phyloP scores from a whole-genome alignment of 2,113 vertebrate genomes.

The Trematomus loennbergii region DNA sequence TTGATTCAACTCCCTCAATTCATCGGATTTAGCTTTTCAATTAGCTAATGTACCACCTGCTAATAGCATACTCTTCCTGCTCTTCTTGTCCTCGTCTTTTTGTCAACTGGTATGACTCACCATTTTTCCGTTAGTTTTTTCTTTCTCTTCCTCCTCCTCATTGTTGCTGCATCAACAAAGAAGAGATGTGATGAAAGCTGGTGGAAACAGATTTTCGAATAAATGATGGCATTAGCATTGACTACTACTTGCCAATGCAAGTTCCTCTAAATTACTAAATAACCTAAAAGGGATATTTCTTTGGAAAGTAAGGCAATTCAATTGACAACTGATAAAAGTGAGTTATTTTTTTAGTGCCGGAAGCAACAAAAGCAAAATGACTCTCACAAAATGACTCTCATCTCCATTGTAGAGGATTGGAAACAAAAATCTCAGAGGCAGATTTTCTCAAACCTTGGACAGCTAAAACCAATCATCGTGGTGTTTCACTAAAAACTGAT shows the following conservation, averaged over 20 bases:
- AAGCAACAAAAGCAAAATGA: not conserved
- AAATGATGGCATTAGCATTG: constrained; percentile 7
- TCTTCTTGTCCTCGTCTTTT: not conserved
- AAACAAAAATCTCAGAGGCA: too few species aligned
- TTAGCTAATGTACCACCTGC: constrained; percentile 62
- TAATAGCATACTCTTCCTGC: constrained; percentile 16
- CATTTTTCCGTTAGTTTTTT: constrained; percentile 12
- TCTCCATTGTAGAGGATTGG: not conserved
- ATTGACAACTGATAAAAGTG: not conserved
- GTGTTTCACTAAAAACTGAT: not conserved
- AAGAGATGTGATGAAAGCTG: constrained; percentile 11
- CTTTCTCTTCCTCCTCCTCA: not conserved
- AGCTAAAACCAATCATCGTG: not conserved
- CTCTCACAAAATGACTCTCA: not conserved
- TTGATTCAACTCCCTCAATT: constrained; percentile 52
- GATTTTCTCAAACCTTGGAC: not conserved
- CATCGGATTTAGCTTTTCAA: constrained; percentile 40
- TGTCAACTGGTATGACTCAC: constrained; percentile 38
- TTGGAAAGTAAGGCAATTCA: not conserved
- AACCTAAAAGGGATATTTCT: not conserved
- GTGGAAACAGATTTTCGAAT: constrained; percentile 8
- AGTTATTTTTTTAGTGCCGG: not conserved
- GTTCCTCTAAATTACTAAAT: not conserved
- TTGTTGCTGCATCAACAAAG: constrained; percentile 38
- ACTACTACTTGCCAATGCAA: not conserved